A percentile compares a stretch with the other conserved stretches of the same genome.
Evolutionary conservation across 2,797 vertebrate genomes (phyloP).

Genomic region (Miopithecus talapoin): DNA sequence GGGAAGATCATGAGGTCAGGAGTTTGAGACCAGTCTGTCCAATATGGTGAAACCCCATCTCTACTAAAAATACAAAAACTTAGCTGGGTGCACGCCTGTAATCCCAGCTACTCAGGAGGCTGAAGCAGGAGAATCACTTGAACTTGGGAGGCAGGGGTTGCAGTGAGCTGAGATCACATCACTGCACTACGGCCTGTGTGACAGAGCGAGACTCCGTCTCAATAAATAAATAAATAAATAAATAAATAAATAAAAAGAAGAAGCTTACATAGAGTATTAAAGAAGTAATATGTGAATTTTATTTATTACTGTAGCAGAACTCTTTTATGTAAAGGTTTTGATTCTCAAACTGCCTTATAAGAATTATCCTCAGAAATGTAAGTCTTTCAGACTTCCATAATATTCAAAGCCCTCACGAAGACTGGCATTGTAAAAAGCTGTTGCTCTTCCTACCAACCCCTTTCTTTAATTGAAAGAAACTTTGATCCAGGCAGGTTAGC

Average conservation of each 20-base stretch:
- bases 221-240: too few relatives aligned
- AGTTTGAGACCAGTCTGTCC: too few relatives aligned
- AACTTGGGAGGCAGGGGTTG: too few relatives aligned
- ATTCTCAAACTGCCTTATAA: not conserved
- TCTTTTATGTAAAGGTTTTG: not conserved
- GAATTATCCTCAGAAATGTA: not conserved
- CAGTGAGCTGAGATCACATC: too few relatives aligned
- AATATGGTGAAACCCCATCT: too few relatives aligned
- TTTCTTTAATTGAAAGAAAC: constrained; percentile 18
- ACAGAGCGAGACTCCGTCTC: too few relatives aligned
- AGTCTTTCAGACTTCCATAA: not conserved
- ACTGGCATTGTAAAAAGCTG: not conserved
- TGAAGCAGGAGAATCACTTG: too few relatives aligned
- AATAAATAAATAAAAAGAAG: not conserved
- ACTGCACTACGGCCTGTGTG: too few relatives aligned
- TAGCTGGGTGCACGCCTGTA: too few relatives aligned
- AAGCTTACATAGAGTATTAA: not conserved
- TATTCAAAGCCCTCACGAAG: not conserved
- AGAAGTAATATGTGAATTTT: not conserved
- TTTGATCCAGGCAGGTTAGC: not conserved
- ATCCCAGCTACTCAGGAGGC: too few relatives aligned
- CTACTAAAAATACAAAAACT: too few relatives aligned
- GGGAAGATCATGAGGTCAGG: too few relatives aligned
- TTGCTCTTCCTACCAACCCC: not conserved
- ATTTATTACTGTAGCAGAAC: not conserved